A percentile compares a stretch with the other conserved stretches of the same genome.
phyloP scores from a whole-genome alignment of 2,113 vertebrate species.

The Sciurus niger region DNA sequence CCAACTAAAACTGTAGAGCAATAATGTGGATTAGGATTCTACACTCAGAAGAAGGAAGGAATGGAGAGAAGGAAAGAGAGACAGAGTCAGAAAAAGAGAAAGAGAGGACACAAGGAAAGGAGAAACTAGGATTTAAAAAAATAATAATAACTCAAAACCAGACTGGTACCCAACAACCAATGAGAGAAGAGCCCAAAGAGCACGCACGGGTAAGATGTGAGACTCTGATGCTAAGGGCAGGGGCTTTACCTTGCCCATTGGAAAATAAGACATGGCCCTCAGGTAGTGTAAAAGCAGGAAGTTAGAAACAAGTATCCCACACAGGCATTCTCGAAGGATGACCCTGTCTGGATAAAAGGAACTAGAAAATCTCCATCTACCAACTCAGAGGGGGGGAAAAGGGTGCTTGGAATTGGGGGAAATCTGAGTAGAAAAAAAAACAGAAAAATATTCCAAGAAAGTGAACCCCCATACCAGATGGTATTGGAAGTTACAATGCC shows the following conservation, averaged over 20 bases:
- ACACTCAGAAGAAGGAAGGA: background rate
- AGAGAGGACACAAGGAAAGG: background rate
- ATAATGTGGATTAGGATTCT: background rate
- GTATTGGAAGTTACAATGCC: background rate
- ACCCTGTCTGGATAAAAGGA: background rate
- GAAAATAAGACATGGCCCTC: background rate
- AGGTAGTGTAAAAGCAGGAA: background rate
- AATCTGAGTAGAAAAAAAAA: background rate
- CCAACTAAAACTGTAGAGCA: background rate
- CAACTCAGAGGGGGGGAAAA: background rate
- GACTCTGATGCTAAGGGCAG: background rate
- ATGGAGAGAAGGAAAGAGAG: background rate
- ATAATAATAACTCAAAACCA: background rate
- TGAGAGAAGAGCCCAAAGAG: background rate
- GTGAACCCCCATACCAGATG: background rate
- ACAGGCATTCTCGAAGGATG: slow-evolving; percentile 19
- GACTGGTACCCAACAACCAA: background rate
- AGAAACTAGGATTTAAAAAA: background rate
- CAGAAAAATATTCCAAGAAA: slow-evolving; percentile 22
- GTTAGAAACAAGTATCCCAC: background rate
- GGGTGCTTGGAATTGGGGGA: background rate
- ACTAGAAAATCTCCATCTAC: background rate
- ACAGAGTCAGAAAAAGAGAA: no score
- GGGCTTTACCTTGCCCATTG: accelerated
- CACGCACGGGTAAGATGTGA: no score